Conservation (phyloP, 2,797 vertebrate genomes). For the Phataginus tetradactyla region DNA sequence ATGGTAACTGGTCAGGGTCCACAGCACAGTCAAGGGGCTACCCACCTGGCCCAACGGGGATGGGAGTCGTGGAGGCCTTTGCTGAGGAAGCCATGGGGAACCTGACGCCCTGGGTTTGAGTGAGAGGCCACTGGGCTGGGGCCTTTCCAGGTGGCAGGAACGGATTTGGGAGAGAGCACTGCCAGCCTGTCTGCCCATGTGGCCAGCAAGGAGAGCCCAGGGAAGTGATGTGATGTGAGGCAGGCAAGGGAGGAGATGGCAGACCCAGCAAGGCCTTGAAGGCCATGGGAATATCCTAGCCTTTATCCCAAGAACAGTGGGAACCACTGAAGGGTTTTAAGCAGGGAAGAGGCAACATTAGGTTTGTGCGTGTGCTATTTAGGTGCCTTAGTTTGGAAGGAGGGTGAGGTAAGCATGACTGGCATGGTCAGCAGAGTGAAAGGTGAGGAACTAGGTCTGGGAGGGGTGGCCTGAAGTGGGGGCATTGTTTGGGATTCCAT, state of each 20-base stretch:
- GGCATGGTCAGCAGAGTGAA: rapidly evolving
- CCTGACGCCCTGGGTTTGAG: background rate
- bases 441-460: background rate
- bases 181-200: rapidly evolving
- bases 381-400: background rate
- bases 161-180: rapidly evolving
- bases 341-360: background rate
- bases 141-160: no score
- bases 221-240: background rate
- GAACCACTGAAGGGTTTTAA: background rate
- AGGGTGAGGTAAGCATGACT: no score
- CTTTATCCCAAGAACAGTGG: background rate
- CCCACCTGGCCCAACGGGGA: background rate
- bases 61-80: no score
- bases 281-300: background rate
- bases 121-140: background rate
- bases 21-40: no score
- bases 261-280: background rate
- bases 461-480: no score
- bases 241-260: rapidly evolving
- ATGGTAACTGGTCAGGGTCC: background rate
- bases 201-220: no score
- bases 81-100: background rate
- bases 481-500: background rate
- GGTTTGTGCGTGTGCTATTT: rapidly evolving